phyloP scores from a whole-genome alignment of 1,140 invertebrate species.

The Grapholita molesta region DNA sequence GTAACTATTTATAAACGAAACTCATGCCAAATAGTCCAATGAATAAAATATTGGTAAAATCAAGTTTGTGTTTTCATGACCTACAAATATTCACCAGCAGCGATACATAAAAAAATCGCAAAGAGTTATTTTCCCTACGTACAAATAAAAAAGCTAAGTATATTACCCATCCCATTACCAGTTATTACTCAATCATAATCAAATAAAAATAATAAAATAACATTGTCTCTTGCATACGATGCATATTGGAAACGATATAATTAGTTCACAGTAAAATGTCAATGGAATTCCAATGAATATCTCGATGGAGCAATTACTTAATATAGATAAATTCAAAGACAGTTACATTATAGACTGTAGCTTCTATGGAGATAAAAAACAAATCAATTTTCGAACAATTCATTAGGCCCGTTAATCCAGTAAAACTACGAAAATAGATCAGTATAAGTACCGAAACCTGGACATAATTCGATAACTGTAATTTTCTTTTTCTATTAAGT shows the following conservation, averaged over 20 bases:
- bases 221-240: background rate
- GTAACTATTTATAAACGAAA: background rate
- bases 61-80: background rate
- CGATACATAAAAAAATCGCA: too few species aligned
- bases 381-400: too few species aligned
- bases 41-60: background rate
- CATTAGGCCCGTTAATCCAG: too few species aligned
- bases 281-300: background rate
- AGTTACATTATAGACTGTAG: background rate
- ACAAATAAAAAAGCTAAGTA: too few species aligned
- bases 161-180: background rate
- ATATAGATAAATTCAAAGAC: background rate
- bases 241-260: background rate
- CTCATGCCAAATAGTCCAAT: background rate
- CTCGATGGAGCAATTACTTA: constrained; percentile 1
- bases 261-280: background rate
- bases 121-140: too few species aligned
- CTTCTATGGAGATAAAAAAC: too few species aligned
- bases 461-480: too few species aligned
- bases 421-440: too few species aligned
- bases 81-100: background rate
- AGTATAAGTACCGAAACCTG: too few species aligned
- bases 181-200: background rate
- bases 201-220: background rate
- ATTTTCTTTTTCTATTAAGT: too few species aligned